Evolutionary conservation across 2,888 invertebrate species (phyloP).

Genomic region (Charanyca ferruginea): DNA sequence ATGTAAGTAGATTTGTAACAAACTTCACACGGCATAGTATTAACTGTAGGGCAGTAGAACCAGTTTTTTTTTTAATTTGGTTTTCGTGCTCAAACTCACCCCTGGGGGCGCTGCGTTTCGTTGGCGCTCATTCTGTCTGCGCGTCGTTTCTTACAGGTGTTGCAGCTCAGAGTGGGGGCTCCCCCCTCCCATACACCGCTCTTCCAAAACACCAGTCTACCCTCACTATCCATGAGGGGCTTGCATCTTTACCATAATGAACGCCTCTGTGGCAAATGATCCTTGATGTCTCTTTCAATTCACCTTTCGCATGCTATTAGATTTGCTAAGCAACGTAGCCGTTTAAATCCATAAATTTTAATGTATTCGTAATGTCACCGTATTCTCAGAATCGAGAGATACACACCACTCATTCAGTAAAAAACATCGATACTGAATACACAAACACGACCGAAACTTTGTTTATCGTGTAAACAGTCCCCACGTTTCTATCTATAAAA

Average conservation of each 20-base stretch:
- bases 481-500: slow-evolving; percentile 69
- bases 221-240: slow-evolving; percentile 86
- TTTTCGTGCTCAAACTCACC: slow-evolving; percentile 74
- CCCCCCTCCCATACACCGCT: slow-evolving; percentile 86
- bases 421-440: slow-evolving; percentile 61
- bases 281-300: slow-evolving; percentile 15
- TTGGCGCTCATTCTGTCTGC: slow-evolving; percentile 86
- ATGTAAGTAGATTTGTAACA: slow-evolving; percentile 33
- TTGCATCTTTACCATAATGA: slow-evolving; percentile 69
- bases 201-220: slow-evolving; percentile 87
- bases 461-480: slow-evolving; percentile 76
- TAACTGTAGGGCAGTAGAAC: slow-evolving; percentile 2
- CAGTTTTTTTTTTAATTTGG: slow-evolving; percentile 1
- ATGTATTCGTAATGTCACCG: slow-evolving; percentile 50
- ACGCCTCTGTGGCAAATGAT: slow-evolving; percentile 38
- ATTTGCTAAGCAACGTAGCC: slow-evolving; percentile 12
- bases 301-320: slow-evolving; percentile 17
- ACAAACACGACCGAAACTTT: slow-evolving; percentile 68
- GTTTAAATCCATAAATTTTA: slow-evolving; percentile 16
- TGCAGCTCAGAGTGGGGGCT: slow-evolving; percentile 85
- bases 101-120: slow-evolving; percentile 77
- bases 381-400: slow-evolving; percentile 62
- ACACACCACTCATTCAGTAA: slow-evolving; percentile 58
- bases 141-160: slow-evolving; percentile 87
- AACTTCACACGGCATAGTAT: slow-evolving; percentile 14